Evolutionary conservation across 2,113 vertebrate species (phyloP).

Genomic region (Tyto alba): DNA sequence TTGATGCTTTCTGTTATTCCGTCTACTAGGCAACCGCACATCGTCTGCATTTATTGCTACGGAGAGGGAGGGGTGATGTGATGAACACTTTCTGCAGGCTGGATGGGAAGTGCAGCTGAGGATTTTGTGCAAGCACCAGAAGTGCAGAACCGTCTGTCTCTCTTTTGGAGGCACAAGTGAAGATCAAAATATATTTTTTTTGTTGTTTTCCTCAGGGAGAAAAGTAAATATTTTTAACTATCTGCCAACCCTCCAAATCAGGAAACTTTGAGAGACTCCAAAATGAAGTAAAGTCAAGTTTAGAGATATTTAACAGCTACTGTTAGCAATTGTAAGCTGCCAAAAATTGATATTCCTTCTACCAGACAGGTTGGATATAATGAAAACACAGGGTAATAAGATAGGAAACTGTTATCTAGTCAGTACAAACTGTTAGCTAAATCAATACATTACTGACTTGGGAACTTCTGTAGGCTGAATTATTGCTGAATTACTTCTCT

Average conservation of each 20-base stretch:
- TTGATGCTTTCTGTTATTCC: conserved; percentile 19
- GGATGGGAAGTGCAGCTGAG: background rate
- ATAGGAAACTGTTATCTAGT: conserved; percentile 47
- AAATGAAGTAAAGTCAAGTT: conserved; percentile 10
- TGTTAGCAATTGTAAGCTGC: conserved; percentile 10
- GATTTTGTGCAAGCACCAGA: background rate
- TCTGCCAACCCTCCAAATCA: background rate
- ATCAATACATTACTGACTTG: conserved; percentile 51
- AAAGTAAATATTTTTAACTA: background rate
- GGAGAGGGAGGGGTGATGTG: background rate
- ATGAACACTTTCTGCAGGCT: background rate
- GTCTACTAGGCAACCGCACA: background rate
- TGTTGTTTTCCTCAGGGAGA: background rate
- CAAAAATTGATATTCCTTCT: conserved; percentile 28
- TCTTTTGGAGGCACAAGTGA: background rate
- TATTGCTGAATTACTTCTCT: conserved; percentile 39
- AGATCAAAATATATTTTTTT: background rate
- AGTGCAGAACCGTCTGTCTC: background rate
- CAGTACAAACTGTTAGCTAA: conserved; percentile 42
- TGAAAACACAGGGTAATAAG: conserved; percentile 43
- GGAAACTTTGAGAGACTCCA: background rate
- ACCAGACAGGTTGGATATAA: conserved; percentile 34
- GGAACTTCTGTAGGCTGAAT: conserved; percentile 25
- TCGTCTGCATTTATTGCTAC: background rate
- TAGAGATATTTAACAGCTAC: conserved; percentile 3